A percentile compares a stretch with the other conserved stretches of the same genome.
These are phyloP conservation scores for Ploceus nigricollis DNA, from an alignment of 2,113 vertebrate genomes.

Conservation along the genomic window DNA sequence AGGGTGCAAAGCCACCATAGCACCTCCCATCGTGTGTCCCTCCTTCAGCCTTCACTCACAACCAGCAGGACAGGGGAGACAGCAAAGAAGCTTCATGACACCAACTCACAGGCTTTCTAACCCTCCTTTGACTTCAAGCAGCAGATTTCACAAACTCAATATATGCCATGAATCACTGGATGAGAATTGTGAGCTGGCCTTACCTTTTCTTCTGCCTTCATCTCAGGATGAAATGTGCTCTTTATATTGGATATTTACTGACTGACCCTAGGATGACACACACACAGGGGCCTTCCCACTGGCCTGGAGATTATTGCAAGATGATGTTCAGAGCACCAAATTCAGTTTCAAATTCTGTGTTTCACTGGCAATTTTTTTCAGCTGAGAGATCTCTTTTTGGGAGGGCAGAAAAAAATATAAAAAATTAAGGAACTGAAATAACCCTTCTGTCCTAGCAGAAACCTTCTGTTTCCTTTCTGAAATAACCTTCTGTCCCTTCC, in stretches of 20 bases:
- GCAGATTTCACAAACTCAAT: not conserved
- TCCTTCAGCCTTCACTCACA: not conserved
- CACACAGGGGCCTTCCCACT: not conserved
- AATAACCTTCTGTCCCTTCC: not conserved
- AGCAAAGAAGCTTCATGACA: not conserved
- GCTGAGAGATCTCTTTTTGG: not conserved
- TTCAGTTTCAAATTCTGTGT: not conserved
- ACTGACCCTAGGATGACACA: not conserved
- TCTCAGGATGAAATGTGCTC: not conserved
- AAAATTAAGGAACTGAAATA: not conserved
- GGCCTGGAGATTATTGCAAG: not conserved
- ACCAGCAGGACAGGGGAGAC: not conserved
- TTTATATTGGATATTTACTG: not conserved
- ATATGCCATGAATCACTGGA: not conserved
- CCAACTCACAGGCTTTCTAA: not conserved
- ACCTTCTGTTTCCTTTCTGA: not conserved
- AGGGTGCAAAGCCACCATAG: fast-evolving
- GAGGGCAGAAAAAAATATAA: fast-evolving
- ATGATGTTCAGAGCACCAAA: not conserved
- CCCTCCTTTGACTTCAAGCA: not conserved
- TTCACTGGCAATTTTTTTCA: not conserved
- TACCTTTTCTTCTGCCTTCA: not conserved
- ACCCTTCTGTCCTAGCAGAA: not conserved
- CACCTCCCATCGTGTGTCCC: fast-evolving
- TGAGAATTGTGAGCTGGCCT: not conserved